A percentile compares a stretch with the other conserved stretches of the same genome.
Conservation (phyloP, 2,888 invertebrate genomes). For the Brassicogethes aeneus region DNA sequence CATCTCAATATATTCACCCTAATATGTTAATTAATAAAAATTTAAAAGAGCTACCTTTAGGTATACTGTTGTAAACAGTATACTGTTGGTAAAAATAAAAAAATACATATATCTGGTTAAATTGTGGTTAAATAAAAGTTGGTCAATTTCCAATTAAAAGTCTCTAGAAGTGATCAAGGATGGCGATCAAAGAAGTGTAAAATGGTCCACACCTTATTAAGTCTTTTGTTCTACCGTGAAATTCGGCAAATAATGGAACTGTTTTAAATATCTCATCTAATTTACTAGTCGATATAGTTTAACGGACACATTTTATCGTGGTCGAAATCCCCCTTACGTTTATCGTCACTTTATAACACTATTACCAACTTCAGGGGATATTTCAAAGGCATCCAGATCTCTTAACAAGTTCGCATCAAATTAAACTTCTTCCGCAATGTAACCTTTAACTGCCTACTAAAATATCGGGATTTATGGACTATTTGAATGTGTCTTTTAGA, state of each 20-base stretch:
- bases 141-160: too few relatives aligned
- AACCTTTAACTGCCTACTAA: neutral
- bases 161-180: too few relatives aligned
- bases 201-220: constrained; percentile 12
- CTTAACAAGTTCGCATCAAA: neutral
- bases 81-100: too few relatives aligned
- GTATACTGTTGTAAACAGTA: too few relatives aligned
- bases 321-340: constrained; percentile 1
- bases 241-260: constrained; percentile 15
- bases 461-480: too few relatives aligned
- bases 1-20: too few relatives aligned
- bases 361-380: neutral
- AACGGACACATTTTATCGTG: constrained; percentile 6
- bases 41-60: too few relatives aligned
- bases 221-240: constrained; percentile 11
- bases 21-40: too few relatives aligned
- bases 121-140: too few relatives aligned
- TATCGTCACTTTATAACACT: neutral
- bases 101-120: too few relatives aligned
- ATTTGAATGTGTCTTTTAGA: too few relatives aligned
- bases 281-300: constrained; percentile 11
- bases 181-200: too few relatives aligned
- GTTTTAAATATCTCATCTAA: constrained; percentile 9
- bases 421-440: neutral
- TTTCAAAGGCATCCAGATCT: neutral